Evolutionary conservation across 2,888 invertebrate genomes (phyloP).

Genomic region (Papilio protenor): DNA sequence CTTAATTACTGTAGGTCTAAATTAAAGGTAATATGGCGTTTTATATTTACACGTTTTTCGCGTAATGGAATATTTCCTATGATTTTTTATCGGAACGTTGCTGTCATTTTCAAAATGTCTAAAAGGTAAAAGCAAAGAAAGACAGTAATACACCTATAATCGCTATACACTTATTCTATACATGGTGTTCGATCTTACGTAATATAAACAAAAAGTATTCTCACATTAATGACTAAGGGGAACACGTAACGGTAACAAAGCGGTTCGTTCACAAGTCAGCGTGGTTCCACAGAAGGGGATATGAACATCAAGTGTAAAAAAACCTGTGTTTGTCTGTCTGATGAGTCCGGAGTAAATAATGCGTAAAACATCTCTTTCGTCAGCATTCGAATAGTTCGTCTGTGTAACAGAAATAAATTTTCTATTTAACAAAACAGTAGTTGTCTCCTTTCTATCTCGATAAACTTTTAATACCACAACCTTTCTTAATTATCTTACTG

Average conservation of each 20-base stretch:
- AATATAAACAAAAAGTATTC: background rate
- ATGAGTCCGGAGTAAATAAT: slow-evolving; percentile 66
- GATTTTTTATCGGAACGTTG: too few relatives aligned
- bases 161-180: background rate
- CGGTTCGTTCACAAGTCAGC: slow-evolving; percentile 11
- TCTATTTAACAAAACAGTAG: slow-evolving; percentile 3
- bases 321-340: slow-evolving; percentile 51
- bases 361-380: slow-evolving; percentile 62
- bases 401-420: slow-evolving; percentile 61
- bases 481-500: background rate
- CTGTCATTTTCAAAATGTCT: too few relatives aligned
- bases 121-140: background rate
- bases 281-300: slow-evolving; percentile 31
- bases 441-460: background rate
- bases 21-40: background rate
- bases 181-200: background rate
- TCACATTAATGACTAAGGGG: slow-evolving; percentile 28
- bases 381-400: slow-evolving; percentile 79
- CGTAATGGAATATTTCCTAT: too few relatives aligned
- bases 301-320: slow-evolving; percentile 39
- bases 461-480: background rate
- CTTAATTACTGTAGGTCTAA: too few relatives aligned
- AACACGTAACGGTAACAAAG: slow-evolving; percentile 21
- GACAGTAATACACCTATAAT: background rate
- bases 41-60: background rate